These are phyloP conservation scores for Trachymyrmex cornetzi DNA, from an alignment of 1,140 invertebrate genomes.

Conservation along the genomic window DNA sequence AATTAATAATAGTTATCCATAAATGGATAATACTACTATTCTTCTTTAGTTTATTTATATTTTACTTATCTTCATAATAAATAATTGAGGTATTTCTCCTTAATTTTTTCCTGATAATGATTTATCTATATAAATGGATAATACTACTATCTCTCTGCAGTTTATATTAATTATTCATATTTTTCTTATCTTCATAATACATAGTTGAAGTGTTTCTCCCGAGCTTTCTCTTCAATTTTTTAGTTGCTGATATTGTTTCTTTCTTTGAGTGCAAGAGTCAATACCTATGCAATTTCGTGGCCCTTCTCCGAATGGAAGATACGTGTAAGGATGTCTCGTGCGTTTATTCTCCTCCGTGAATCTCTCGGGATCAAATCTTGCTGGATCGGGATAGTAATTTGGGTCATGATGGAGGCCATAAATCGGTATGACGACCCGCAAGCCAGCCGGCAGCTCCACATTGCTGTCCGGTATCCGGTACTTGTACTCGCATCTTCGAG, in stretches of 20 bases:
- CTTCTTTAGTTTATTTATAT: too few species aligned
- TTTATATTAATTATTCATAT: neutral
- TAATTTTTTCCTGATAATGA: too few species aligned
- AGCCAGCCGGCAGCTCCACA: constrained; percentile 83
- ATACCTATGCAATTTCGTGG: constrained; percentile 92
- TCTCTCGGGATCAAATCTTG: constrained; percentile 89
- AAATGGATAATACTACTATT: too few species aligned
- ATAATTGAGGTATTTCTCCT: too few species aligned
- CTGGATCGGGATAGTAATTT: constrained; percentile 89
- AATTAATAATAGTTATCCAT: too few species aligned
- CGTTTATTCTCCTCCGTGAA: constrained; percentile 86
- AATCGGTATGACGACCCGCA: constrained; percentile 87
- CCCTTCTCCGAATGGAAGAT: constrained; percentile 93
- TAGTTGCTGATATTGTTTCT: neutral
- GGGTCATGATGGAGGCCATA: constrained; percentile 90
- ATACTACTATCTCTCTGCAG: neutral
- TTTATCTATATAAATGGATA: neutral
- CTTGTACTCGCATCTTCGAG: constrained; percentile 84
- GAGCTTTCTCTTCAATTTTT: neutral
- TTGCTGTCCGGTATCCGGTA: constrained; percentile 83
- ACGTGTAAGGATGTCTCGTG: constrained; percentile 87
- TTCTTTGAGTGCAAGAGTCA: neutral
- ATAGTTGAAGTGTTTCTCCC: neutral
- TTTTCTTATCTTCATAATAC: neutral
- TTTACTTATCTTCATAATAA: too few species aligned